These are phyloP conservation scores for Leptocoma aspasia DNA, from an alignment of 2,113 vertebrate species.

Conservation along the genomic window DNA sequence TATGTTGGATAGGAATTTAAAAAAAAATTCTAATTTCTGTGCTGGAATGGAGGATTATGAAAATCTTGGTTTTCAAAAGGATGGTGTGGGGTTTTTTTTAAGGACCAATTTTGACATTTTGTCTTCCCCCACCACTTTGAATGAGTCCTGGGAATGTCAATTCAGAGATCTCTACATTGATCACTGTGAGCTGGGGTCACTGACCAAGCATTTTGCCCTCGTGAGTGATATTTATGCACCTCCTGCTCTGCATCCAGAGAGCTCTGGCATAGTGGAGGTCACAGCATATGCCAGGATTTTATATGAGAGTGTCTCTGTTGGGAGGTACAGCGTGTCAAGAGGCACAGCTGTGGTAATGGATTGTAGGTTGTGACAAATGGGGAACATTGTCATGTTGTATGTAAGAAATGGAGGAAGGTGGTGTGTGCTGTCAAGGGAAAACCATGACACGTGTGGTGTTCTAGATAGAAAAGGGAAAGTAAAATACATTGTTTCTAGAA, in stretches of 20 bases:
- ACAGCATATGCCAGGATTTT: background rate
- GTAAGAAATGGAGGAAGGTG: background rate
- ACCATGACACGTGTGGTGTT: fast-evolving
- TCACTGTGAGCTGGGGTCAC: background rate
- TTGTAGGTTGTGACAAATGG: background rate
- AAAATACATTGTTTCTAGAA: background rate
- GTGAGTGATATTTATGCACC: background rate
- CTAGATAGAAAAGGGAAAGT: background rate
- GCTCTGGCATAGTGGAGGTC: background rate
- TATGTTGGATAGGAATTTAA: background rate
- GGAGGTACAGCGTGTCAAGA: background rate
- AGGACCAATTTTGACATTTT: background rate
- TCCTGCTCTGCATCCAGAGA: background rate
- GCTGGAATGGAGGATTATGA: background rate
- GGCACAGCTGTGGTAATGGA: background rate
- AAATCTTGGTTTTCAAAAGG: background rate
- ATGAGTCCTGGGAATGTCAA: background rate
- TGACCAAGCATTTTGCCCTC: background rate
- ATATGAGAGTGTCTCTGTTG: background rate
- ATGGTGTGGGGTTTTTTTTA: fast-evolving
- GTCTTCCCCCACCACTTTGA: background rate
- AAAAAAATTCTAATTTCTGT: background rate
- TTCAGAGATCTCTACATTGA: background rate
- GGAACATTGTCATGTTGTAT: background rate
- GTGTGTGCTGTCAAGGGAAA: background rate